Percentiles rank a stretch among this genome's conserved stretches.
phyloP scores from a whole-genome alignment of 2,888 invertebrate genomes.

The Orchestes rusci region DNA sequence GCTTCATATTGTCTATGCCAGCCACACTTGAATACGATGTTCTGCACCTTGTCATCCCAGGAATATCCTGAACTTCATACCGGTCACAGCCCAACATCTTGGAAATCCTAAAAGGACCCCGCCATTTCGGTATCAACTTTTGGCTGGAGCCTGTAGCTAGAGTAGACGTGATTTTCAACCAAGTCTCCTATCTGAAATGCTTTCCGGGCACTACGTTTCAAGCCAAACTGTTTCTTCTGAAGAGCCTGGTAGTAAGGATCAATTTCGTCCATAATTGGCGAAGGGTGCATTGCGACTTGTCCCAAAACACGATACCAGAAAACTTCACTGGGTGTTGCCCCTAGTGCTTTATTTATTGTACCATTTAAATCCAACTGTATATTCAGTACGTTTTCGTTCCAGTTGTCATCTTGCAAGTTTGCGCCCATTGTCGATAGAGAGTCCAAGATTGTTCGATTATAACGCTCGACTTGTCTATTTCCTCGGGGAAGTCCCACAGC shows the following conservation, averaged over 20 bases:
- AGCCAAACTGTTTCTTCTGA: slow-evolving; percentile 19
- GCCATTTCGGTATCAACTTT: slow-evolving; percentile 20
- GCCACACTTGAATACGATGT: slow-evolving; percentile 10
- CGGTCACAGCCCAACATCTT: slow-evolving; percentile 12
- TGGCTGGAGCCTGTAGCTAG: slow-evolving; percentile 19
- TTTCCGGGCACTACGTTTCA: slow-evolving; percentile 4
- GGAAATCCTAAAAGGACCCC: slow-evolving; percentile 16
- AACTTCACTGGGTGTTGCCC: slow-evolving; percentile 20
- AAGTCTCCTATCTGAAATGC: slow-evolving; percentile 15
- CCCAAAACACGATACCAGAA: slow-evolving; percentile 22
- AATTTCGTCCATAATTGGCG: slow-evolving; percentile 2
- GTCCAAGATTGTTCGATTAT: too few species aligned
- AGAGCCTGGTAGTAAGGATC: slow-evolving; percentile 15
- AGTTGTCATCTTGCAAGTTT: slow-evolving; percentile 10
- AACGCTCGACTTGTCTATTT: slow-evolving; percentile 13
- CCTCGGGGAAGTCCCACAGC: slow-evolving; percentile 16
- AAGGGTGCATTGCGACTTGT: slow-evolving; percentile 10
- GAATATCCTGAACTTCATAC: slow-evolving; percentile 8
- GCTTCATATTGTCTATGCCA: slow-evolving; percentile 16
- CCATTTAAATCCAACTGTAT: too few species aligned
- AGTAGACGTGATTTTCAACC: slow-evolving; percentile 11
- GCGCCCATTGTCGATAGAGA: slow-evolving; percentile 17
- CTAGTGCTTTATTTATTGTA: slow-evolving; percentile 22
- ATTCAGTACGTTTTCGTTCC: slow-evolving; percentile 23
- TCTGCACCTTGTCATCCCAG: slow-evolving; percentile 12